These are phyloP conservation scores for Carposina sasakii DNA, from an alignment of 1,140 invertebrate genomes.

Conservation along the genomic window DNA sequence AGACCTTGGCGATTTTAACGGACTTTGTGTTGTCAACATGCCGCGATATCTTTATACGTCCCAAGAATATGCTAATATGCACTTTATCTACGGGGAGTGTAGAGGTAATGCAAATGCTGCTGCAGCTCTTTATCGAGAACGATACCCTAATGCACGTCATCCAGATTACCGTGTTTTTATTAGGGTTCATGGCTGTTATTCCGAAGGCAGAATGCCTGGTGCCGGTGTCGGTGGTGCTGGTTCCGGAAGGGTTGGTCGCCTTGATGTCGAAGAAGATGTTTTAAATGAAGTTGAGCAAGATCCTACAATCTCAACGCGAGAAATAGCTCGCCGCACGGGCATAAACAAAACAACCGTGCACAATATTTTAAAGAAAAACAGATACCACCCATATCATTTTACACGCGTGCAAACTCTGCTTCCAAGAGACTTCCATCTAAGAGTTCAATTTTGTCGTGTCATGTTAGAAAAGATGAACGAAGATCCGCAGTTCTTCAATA, in stretches of 20 bases:
- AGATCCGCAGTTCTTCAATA: constrained; percentile 4
- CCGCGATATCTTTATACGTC: no score
- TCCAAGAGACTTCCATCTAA: constrained; percentile 1
- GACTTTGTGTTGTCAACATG: no score
- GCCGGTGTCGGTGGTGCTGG: no score
- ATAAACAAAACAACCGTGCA: constrained; percentile 4
- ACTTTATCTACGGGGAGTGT: not conserved
- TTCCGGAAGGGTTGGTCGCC: not conserved
- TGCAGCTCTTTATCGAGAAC: not conserved
- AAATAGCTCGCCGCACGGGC: not conserved
- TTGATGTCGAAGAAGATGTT: not conserved
- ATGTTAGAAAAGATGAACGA: not conserved
- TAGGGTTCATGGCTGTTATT: not conserved
- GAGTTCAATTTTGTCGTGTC: constrained; percentile 3
- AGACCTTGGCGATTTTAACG: no score
- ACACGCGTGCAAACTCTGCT: constrained; percentile 8
- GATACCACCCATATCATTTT: constrained; percentile 11
- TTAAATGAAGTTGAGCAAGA: not conserved
- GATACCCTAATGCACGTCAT: not conserved
- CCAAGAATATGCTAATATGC: constrained; percentile 8
- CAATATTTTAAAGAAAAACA: not conserved
- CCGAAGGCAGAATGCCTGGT: not conserved
- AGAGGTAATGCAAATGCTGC: not conserved
- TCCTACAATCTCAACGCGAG: constrained; percentile 1
- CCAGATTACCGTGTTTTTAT: not conserved